Percentiles rank a stretch among this genome's conserved stretches.
Conservation (phyloP, 2,797 vertebrate species). For the Lycodopsis pacificus region DNA sequence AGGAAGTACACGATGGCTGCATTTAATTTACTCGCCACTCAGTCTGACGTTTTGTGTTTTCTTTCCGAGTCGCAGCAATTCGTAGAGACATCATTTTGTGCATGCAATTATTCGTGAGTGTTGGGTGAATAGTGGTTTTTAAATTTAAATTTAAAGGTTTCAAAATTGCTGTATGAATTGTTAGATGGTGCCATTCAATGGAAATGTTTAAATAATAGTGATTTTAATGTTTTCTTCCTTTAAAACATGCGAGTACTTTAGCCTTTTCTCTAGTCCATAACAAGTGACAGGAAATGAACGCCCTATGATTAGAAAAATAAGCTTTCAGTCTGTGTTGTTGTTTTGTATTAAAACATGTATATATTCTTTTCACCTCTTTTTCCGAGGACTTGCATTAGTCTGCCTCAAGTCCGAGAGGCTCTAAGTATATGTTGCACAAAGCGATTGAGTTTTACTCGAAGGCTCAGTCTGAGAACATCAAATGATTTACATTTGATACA, state of each 20-base stretch:
- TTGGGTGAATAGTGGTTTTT: neutral
- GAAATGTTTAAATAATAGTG: neutral
- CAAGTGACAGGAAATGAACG: neutral
- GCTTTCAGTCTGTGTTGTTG: neutral
- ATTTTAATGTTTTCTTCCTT: neutral
- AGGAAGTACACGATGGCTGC: neutral
- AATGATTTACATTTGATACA: constrained; percentile 4
- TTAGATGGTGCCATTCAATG: constrained; percentile 4
- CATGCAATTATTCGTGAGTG: constrained; percentile 15
- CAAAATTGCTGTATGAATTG: constrained; percentile 3
- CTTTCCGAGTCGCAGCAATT: neutral
- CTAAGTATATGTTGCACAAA: neutral
- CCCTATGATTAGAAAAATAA: neutral
- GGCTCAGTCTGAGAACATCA: neutral
- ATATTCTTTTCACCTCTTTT: neutral
- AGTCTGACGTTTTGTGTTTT: constrained; percentile 6
- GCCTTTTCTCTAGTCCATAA: constrained; percentile 8
- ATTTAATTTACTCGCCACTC: neutral
- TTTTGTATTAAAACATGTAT: neutral
- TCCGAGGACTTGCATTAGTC: neutral
- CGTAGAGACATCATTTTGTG: neutral
- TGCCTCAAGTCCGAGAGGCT: neutral
- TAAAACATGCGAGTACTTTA: neutral
- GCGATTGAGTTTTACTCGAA: neutral
- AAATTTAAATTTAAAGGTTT: neutral